Base-by-base conservation (phyloP, 2,113 vertebrate genomes). In the Cavia porcellus region DNA sequence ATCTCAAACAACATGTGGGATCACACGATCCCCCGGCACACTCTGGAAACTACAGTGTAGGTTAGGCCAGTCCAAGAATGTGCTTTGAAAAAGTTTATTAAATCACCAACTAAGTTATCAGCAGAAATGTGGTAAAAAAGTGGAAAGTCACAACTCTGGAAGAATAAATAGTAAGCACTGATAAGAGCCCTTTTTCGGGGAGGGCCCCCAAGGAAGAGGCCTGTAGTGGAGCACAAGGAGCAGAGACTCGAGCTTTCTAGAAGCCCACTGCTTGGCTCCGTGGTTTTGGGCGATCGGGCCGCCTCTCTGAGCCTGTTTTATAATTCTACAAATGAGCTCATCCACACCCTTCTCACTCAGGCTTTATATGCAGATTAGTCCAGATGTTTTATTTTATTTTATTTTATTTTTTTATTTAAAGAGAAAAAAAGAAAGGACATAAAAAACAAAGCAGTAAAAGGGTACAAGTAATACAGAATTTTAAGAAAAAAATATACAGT, bases 321-420 rank as follows among this genome's bases (percentile, higher is more conserved):
- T 45, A 25, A 81, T 30, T 83, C n/a, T 68, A 88, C 79, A 96
- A 55, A 79, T 68, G 55, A 93, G 57, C 17, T 79, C 32, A 14
- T 72, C 15, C 28, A 90, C 70, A 17, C 35, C 17, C 22, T 93
- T 50, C 38, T 10, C 89, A 59, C 79, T 57, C n/a, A 64, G n/a
- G 17, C 20, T 93, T 30, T 74, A 52, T 17, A 8, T 85, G 72
- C 3, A 86, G 52, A 70, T 79, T 28, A 28, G 74, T 87, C 47
- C 45, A 82, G 32, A 61, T 80, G 17, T 92, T 86, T 86, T 92
- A 92, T 45, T 74, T 30, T 72, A 83, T 83, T 55, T 35, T 86
- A 13, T 75, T 80, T 89, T 38, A 38, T 38, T 38, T 38, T 38
- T 38, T 38, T 38, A 38, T 38, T 38, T 38, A 38, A 38, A 38